These are phyloP conservation scores for Molorchus minor DNA, from an alignment of 2,888 invertebrate genomes.

Conservation along the genomic window DNA sequence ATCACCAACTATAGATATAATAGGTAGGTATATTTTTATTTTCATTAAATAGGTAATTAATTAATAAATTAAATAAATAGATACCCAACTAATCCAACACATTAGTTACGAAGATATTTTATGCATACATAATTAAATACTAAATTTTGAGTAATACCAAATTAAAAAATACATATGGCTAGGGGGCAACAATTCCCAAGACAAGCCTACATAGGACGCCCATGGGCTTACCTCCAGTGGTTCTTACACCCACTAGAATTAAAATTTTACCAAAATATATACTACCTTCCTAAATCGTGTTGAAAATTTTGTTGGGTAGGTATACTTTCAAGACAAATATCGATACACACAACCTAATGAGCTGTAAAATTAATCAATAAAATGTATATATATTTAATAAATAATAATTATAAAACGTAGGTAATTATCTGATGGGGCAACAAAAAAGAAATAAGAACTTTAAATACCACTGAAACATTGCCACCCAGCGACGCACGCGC, in stretches of 20 bases:
- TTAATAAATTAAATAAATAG: no score
- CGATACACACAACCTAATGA: background rate
- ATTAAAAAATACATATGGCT: slow-evolving; percentile 4
- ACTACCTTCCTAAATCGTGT: no score
- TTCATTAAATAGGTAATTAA: no score
- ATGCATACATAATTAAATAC: no score
- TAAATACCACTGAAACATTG: slow-evolving; percentile 49
- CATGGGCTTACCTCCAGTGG: slow-evolving; percentile 23
- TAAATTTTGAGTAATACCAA: background rate
- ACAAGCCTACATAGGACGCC: slow-evolving; percentile 24
- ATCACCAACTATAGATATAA: no score
- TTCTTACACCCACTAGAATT: slow-evolving; percentile 1
- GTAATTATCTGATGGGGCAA: background rate
- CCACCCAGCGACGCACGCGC: slow-evolving; percentile 49
- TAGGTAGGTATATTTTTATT: no score
- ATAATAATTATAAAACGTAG: slow-evolving; percentile 11
- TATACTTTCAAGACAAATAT: no score
- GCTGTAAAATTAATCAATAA: slow-evolving; percentile 6
- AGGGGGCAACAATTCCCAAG: slow-evolving; percentile 6
- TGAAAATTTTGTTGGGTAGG: no score
- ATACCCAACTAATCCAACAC: no score
- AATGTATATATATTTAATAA: slow-evolving; percentile 6
- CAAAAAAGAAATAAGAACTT: slow-evolving; percentile 38
- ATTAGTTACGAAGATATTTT: no score
- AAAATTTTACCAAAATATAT: background rate